phyloP scores from a whole-genome alignment of 2,113 vertebrate species.

The Rhipidura dahli region DNA sequence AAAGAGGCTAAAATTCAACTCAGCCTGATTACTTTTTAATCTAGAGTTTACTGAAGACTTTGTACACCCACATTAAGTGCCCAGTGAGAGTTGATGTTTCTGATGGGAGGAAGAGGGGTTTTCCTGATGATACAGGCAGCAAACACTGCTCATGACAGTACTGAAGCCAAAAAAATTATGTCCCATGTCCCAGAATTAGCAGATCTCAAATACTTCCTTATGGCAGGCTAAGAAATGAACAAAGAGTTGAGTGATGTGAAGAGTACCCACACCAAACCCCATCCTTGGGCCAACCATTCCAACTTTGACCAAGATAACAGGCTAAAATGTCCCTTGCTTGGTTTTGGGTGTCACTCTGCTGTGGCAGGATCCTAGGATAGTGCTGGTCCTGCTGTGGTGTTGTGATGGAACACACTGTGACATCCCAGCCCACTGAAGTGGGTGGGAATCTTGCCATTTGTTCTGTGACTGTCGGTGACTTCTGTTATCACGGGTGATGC shows the following conservation, averaged over 20 bases:
- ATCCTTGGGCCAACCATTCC: not conserved
- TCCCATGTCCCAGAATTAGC: not conserved
- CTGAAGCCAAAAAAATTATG: not conserved
- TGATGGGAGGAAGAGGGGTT: not conserved
- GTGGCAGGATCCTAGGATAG: not conserved
- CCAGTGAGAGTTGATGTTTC: not conserved
- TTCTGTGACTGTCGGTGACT: not conserved
- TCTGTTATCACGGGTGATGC: conserved; percentile 8
- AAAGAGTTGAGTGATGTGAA: not conserved
- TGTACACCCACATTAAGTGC: not conserved
- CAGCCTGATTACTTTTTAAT: not conserved
- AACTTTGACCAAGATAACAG: not conserved
- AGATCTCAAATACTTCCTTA: not conserved
- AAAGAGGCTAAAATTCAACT: not conserved
- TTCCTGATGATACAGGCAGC: not conserved
- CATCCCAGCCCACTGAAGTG: not conserved
- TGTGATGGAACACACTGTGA: not conserved
- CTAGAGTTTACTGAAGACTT: not conserved
- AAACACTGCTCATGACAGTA: not conserved
- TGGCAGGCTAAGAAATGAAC: not conserved
- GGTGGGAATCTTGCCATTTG: not conserved
- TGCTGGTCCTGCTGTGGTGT: not conserved
- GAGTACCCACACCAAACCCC: not conserved
- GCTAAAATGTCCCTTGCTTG: not conserved
- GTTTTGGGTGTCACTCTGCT: not conserved